Conservation (phyloP, 2,888 invertebrate species). For the Orchesellides sinensis region DNA sequence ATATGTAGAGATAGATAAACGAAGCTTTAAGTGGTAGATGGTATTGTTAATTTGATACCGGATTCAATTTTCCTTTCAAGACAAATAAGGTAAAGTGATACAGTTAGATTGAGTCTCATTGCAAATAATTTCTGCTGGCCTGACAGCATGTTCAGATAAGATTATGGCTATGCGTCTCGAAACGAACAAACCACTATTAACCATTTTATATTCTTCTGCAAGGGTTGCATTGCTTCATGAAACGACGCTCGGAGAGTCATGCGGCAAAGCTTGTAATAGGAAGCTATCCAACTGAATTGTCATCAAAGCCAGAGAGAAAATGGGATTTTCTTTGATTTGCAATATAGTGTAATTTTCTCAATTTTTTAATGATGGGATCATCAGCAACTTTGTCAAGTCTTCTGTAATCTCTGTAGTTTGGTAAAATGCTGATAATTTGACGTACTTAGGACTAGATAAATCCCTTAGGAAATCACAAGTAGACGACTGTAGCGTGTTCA, state of each 20-base stretch:
- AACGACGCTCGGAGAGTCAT: background rate
- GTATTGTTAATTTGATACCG: background rate
- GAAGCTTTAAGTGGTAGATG: background rate
- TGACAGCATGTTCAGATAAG: conserved; percentile 9
- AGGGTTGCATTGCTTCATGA: background rate
- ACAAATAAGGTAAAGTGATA: conserved; percentile 50
- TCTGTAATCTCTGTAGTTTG: background rate
- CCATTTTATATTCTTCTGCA: too few species aligned
- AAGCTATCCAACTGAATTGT: background rate
- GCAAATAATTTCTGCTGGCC: conserved; percentile 8
- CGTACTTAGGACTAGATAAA: too few species aligned
- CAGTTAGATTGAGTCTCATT: conserved; percentile 42
- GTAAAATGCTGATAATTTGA: background rate
- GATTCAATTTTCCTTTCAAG: conserved; percentile 41
- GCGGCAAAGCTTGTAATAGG: background rate
- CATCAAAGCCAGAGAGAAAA: too few species aligned
- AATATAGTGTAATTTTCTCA: too few species aligned
- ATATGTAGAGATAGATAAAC: conserved; percentile 4
- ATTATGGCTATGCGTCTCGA: background rate
- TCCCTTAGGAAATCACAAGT: too few species aligned
- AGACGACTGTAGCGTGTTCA: too few species aligned
- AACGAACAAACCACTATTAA: too few species aligned
- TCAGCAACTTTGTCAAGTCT: background rate
- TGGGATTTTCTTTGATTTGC: too few species aligned
- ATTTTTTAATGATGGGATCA: background rate